Evolutionary conservation across 2,888 invertebrate species (phyloP).

Genomic region (Beris chalybata): DNA sequence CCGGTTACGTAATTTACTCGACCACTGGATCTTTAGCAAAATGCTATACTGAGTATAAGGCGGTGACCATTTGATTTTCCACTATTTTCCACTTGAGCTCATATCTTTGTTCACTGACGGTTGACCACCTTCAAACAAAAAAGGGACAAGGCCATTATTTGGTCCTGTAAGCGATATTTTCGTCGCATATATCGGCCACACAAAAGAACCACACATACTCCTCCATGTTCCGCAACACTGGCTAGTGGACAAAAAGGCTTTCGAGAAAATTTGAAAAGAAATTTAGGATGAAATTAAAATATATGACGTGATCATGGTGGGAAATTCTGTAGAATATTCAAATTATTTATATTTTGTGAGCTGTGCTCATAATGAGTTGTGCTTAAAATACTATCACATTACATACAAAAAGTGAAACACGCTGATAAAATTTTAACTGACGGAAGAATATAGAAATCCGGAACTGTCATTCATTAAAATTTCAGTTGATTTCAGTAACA

Average conservation of each 20-base stretch:
- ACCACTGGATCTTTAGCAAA: too few relatives aligned
- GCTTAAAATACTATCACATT: too few relatives aligned
- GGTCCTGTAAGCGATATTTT: constrained; percentile 22
- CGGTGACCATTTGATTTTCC: constrained; percentile 20
- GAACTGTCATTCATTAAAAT: too few relatives aligned
- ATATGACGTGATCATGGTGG: not conserved
- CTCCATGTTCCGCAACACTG: constrained; percentile 10
- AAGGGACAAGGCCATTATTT: constrained; percentile 16
- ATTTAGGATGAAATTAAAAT: constrained; percentile 4
- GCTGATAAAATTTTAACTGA: too few relatives aligned
- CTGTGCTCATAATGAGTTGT: too few relatives aligned
- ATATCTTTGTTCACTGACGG: constrained; percentile 21
- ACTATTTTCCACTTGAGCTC: constrained; percentile 24
- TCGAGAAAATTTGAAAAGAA: constrained; percentile 1
- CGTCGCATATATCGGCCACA: constrained; percentile 1
- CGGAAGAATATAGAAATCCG: too few relatives aligned
- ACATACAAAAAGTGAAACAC: too few relatives aligned
- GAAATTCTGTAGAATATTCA: not conserved
- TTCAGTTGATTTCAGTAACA: too few relatives aligned
- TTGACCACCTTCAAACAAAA: constrained; percentile 28
- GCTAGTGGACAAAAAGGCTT: not conserved
- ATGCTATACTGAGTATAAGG: constrained; percentile 5
- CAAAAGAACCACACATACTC: constrained; percentile 15
- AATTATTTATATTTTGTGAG: too few relatives aligned
- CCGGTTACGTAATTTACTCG: too few relatives aligned